These are phyloP conservation scores for Apoderus coryli DNA, from an alignment of 2,888 invertebrate species.

Conservation along the genomic window DNA sequence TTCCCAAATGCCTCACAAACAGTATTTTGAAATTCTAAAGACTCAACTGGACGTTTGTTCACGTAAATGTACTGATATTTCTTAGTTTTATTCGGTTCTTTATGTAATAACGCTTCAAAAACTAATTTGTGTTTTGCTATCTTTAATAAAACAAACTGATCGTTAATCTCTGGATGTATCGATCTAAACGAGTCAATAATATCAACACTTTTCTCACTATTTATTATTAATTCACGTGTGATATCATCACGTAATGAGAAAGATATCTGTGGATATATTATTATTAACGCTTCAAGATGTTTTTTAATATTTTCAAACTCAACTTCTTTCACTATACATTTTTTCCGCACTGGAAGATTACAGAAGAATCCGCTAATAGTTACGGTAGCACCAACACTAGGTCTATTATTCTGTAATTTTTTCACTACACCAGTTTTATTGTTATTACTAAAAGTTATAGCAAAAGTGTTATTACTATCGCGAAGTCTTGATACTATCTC, in stretches of 20 bases:
- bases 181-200: constrained; percentile 38
- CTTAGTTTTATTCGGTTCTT: constrained; percentile 32
- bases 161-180: constrained; percentile 33
- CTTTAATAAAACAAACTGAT: constrained; percentile 29
- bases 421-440: constrained; percentile 19
- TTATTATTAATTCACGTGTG: constrained; percentile 41
- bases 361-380: constrained; percentile 50
- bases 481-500: constrained; percentile 43
- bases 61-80: constrained; percentile 48
- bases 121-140: constrained; percentile 34
- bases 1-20: constrained; percentile 29
- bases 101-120: constrained; percentile 43
- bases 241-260: constrained; percentile 54
- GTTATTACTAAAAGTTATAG: constrained; percentile 33
- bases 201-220: constrained; percentile 41
- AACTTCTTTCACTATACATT: constrained; percentile 35
- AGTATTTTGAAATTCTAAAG: constrained; percentile 36
- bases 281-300: constrained; percentile 44
- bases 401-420: constrained; percentile 31
- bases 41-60: constrained; percentile 43
- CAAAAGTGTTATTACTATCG: constrained; percentile 37
- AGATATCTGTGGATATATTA: constrained; percentile 49
- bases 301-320: constrained; percentile 45
- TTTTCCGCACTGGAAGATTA: constrained; percentile 46
- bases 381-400: constrained; percentile 58